Percentiles rank a stretch among this genome's conserved stretches.
Evolutionary conservation across 2,888 invertebrate genomes (phyloP).

Genomic region (Microchrysa polita): DNA sequence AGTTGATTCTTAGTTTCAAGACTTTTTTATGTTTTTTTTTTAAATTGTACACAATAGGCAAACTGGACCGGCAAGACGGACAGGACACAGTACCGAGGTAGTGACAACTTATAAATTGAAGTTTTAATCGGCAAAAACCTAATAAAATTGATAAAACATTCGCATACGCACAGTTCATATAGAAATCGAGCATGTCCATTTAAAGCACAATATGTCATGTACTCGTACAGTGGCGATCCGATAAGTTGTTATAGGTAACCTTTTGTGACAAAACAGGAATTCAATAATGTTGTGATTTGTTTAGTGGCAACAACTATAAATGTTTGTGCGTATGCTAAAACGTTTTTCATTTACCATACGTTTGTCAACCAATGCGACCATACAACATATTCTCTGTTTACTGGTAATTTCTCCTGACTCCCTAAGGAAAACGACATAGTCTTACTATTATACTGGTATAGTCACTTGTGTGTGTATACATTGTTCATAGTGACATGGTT

Average conservation of each 20-base stretch:
- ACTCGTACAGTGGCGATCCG: no score
- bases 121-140: no score
- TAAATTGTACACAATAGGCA: no score
- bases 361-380: not conserved
- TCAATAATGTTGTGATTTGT: constrained; percentile 44
- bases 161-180: no score
- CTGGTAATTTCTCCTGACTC: not conserved
- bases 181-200: constrained; percentile 8
- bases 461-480: no score
- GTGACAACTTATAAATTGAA: no score
- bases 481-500: not conserved
- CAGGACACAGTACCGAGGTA: no score
- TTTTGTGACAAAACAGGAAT: constrained; percentile 40
- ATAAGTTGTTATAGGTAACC: constrained; percentile 32
- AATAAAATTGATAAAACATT: no score
- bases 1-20: no score
- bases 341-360: constrained; percentile 30
- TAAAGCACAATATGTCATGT: constrained; percentile 36
- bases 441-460: no score
- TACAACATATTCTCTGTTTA: not conserved
- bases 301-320: constrained; percentile 38
- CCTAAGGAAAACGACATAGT: not conserved
- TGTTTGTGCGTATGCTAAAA: constrained; percentile 13
- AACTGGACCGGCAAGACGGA: no score
- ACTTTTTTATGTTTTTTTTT: no score